Conservation (phyloP, 1,140 invertebrate species). For the Drosophila seguyi region DNA sequence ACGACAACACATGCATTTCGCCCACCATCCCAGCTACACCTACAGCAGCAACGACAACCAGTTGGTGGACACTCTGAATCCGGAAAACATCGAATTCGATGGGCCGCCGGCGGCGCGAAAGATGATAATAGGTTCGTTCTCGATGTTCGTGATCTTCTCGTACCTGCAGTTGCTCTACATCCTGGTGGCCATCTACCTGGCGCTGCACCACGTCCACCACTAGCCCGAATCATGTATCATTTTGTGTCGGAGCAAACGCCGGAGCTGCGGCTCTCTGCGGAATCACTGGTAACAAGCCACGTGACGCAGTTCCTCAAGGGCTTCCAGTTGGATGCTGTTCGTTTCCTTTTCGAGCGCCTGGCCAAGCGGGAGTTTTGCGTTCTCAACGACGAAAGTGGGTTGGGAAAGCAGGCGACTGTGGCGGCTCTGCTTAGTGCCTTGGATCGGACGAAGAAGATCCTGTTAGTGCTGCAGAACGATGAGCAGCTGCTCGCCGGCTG, state of each 20-base stretch:
- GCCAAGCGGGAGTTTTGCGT: constrained; percentile 69
- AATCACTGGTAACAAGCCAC: constrained; percentile 63
- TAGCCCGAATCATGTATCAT: constrained; percentile 70
- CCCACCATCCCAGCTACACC: constrained; percentile 37
- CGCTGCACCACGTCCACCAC: constrained; percentile 65
- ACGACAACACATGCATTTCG: constrained; percentile 39
- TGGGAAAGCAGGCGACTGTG: constrained; percentile 67
- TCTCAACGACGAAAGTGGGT: constrained; percentile 78
- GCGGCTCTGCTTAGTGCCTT: constrained; percentile 62
- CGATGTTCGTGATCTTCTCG: constrained; percentile 81
- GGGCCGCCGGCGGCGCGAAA: constrained; percentile 57
- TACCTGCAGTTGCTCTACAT: constrained; percentile 79
- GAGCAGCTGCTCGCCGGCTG: constrained; percentile 69
- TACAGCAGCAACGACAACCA: constrained; percentile 42
- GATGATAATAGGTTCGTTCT: constrained; percentile 72
- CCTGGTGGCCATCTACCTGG: constrained; percentile 76
- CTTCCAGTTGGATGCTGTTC: constrained; percentile 74
- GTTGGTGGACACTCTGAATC: constrained; percentile 59
- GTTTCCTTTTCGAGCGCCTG: constrained; percentile 70
- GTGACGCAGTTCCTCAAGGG: constrained; percentile 74
- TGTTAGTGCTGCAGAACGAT: constrained; percentile 78
- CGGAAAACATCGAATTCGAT: constrained; percentile 72
- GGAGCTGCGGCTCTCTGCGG: constrained; percentile 64
- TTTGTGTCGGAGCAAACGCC: constrained; percentile 71
- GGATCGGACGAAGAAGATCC: constrained; percentile 53